Base-by-base conservation (phyloP, 2,888 invertebrate species). In the Spilosoma lubricipeda region DNA sequence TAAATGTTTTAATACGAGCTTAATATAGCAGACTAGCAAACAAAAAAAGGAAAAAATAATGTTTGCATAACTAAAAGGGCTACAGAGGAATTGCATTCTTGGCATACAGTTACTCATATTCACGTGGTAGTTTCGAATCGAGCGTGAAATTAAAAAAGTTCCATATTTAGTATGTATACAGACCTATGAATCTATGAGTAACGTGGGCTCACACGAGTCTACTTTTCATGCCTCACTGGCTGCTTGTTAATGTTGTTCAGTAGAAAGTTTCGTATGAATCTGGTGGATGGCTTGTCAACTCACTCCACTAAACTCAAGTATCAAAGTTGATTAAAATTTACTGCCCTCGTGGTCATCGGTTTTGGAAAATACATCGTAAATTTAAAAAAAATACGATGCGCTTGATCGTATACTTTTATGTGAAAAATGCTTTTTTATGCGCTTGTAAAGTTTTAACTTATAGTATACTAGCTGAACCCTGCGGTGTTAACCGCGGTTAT, bases 91-190 rank as follows among this genome's bases (percentile, higher is more conserved):
- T 82, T 74, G 83, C 82, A 66, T 74, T 80, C 90, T 89, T 89
- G 88, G 88, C 88, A 90, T 87, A 81, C 87, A 81, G 76, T 82
- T 82, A 80, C 84, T 79, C 82, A 83, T 88, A 83, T 78, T 87
- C 89, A 83, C 71, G 85, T 85, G 86, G 87, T 90, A 92, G 90
- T 90, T 92, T 85, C 89, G 91, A 91, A 92, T 93, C 92, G 90
- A 93, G 92, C 94, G 92, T 94, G 92, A 94, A 93, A 95, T 95
- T 94, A 95, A 94, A 95, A 94, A 94, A 94, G 92, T 93, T 94
- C 85, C 88, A 89, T 90, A 90, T 91, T 88, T 88, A 82, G 80
- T 86, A 82, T 86, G 80, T 85, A 84, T 85, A 83, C 75, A 76
- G 74, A 82, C 81, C 84, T 85, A 86, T 86, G 86, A 82, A 87